phyloP scores from a whole-genome alignment of 1,140 invertebrate genomes.

The Nixonia krombeini region DNA sequence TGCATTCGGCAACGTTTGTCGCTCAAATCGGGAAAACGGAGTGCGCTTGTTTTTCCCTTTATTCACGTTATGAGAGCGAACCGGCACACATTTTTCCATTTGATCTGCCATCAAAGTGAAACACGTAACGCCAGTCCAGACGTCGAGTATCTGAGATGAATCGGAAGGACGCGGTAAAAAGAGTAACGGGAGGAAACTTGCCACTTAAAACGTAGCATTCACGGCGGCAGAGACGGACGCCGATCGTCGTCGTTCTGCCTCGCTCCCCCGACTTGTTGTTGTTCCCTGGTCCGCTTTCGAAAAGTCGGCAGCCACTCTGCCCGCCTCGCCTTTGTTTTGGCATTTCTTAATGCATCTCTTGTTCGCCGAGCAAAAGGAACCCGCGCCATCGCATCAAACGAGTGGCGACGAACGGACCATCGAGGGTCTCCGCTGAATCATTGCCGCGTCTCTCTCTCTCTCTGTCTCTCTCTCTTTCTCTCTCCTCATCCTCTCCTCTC shows the following conservation, averaged over 20 bases:
- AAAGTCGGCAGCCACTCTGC: conserved; percentile 52
- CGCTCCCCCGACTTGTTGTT: conserved; percentile 52
- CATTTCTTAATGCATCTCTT: conserved; percentile 62
- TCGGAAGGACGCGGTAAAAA: conserved; percentile 49
- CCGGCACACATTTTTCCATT: conserved; percentile 39
- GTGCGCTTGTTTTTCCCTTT: not conserved
- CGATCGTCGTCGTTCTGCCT: conserved; percentile 48
- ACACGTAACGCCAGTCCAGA: conserved; percentile 19
- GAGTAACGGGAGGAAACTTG: conserved; percentile 54
- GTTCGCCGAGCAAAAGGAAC: conserved; percentile 29
- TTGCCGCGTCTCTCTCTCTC: conserved; percentile 28
- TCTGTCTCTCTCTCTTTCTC: no score
- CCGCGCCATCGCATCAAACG: conserved; percentile 5
- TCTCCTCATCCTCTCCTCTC: no score
- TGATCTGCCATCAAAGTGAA: conserved; percentile 41
- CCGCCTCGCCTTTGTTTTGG: conserved; percentile 60
- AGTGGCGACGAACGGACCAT: conserved; percentile 36
- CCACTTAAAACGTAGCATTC: conserved; percentile 60
- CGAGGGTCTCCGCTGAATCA: conserved; percentile 7
- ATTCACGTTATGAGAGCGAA: not conserved
- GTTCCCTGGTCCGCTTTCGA: conserved; percentile 42
- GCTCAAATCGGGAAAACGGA: not conserved
- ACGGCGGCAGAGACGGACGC: conserved; percentile 36
- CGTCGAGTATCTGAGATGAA: conserved; percentile 58
- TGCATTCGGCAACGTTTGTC: no score